Conservation (phyloP, 1,140 invertebrate genomes). For the Scaptomyza montana region DNA sequence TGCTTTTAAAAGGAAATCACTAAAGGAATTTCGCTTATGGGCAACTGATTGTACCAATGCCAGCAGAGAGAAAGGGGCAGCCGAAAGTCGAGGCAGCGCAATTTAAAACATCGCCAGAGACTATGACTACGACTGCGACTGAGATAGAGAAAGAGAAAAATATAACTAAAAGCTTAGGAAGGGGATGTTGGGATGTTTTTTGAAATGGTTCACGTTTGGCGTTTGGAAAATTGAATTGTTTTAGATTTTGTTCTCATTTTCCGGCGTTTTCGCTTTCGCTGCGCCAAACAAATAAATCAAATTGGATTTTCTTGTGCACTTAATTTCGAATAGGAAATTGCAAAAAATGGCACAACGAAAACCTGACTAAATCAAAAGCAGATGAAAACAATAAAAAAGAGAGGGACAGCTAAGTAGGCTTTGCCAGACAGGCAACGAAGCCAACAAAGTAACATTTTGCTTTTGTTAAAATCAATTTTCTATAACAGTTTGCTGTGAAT, state of each 20-base stretch:
- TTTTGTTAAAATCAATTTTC: background rate
- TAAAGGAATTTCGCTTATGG: constrained; percentile 78
- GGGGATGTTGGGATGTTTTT: background rate
- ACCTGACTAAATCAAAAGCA: constrained; percentile 8
- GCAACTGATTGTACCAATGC: constrained; percentile 71
- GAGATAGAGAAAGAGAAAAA: background rate
- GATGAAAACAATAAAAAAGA: constrained; percentile 15
- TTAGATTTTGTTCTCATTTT: constrained; percentile 69
- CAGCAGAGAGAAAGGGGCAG: constrained; percentile 6
- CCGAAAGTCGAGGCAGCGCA: background rate
- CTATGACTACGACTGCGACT: too few relatives aligned
- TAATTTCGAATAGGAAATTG: constrained; percentile 63
- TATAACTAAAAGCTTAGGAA: background rate
- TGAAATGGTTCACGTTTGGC: constrained; percentile 56
- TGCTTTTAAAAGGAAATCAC: constrained; percentile 80
- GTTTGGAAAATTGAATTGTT: constrained; percentile 80
- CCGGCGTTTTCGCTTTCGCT: constrained; percentile 38
- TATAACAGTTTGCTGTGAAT: background rate
- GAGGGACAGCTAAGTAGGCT: constrained; percentile 17
- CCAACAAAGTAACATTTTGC: background rate
- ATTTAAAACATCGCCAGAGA: too few relatives aligned
- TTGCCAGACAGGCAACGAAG: background rate
- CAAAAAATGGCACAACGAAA: constrained; percentile 29
- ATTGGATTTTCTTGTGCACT: constrained; percentile 80
- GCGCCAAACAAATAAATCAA: constrained; percentile 71